Conservation (phyloP, 2,888 invertebrate genomes). For the Drosophila meridiana region DNA sequence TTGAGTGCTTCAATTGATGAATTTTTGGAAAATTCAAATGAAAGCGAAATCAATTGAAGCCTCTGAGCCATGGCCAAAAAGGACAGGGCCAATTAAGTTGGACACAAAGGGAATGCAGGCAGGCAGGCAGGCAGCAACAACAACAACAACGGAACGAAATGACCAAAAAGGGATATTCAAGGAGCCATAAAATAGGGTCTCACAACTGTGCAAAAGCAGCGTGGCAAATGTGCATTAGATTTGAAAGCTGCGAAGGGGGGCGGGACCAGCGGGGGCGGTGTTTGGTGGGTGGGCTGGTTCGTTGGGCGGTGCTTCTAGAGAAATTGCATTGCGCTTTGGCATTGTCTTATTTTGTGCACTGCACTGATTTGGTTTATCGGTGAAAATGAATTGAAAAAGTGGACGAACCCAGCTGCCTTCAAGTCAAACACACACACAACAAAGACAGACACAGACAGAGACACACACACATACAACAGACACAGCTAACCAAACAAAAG, state of each 20-base stretch:
- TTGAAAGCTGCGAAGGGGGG: neutral
- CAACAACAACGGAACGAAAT: neutral
- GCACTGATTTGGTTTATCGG: constrained; percentile 20
- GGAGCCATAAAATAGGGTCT: constrained; percentile 8
- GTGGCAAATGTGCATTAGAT: constrained; percentile 8
- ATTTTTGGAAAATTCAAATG: constrained; percentile 7
- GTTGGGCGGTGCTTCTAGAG: neutral
- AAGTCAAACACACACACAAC: constrained; percentile 8
- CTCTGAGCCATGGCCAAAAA: constrained; percentile 6
- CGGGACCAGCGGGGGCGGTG: neutral
- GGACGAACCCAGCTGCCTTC: constrained; percentile 8
- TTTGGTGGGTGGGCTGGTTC: neutral
- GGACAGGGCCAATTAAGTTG: neutral
- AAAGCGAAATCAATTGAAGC: constrained; percentile 17
- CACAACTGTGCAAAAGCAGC: neutral
- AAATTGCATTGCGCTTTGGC: constrained; percentile 13
- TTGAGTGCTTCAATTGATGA: constrained; percentile 12
- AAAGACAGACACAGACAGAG: neutral
- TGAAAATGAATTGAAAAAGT: constrained; percentile 8
- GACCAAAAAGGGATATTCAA: neutral
- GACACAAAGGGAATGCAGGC: constrained; percentile 8
- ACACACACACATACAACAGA: neutral
- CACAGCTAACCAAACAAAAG: constrained; percentile 32
- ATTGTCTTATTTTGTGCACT: constrained; percentile 22
- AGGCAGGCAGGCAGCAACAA: neutral